Percentiles rank a stretch among this genome's conserved stretches.
These are phyloP conservation scores for Cichladusa arquata DNA, from an alignment of 2,113 vertebrate species.

Conservation along the genomic window DNA sequence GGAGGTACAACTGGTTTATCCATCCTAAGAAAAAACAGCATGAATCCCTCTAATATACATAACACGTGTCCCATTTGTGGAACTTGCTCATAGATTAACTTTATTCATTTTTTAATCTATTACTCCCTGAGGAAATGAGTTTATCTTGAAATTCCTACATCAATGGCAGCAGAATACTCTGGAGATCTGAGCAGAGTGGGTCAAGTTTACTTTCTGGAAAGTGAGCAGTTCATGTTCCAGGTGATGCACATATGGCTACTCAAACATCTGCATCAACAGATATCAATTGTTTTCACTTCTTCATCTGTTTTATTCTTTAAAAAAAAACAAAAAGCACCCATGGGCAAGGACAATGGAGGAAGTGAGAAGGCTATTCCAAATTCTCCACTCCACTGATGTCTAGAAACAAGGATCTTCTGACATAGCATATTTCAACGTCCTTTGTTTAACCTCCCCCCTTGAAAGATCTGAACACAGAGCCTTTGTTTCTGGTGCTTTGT, in stretches of 20 bases:
- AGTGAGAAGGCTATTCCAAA: slow-evolving; percentile 11
- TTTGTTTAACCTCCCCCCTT: slow-evolving; percentile 55
- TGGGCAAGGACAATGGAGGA: slow-evolving; percentile 14
- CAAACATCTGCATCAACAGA: neutral
- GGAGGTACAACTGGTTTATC: neutral
- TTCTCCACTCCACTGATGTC: slow-evolving; percentile 26
- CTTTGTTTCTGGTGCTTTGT: slow-evolving; percentile 55
- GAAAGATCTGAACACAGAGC: slow-evolving; percentile 25
- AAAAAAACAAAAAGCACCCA: neutral
- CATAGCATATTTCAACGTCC: slow-evolving; percentile 33
- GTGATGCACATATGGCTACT: slow-evolving; percentile 14
- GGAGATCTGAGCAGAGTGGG: neutral
- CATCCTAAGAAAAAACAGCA: neutral
- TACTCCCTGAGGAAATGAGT: neutral
- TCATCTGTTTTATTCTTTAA: neutral
- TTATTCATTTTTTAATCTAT: neutral
- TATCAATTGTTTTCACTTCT: neutral
- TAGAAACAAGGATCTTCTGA: slow-evolving; percentile 46
- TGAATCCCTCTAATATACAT: neutral
- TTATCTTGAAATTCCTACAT: neutral
- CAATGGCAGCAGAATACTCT: neutral
- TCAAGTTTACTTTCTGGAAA: neutral
- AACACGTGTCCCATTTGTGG: neutral
- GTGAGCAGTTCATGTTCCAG: neutral
- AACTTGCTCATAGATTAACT: neutral